A percentile compares a stretch with the other conserved stretches of the same genome.
These are phyloP conservation scores for Larimichthys crocea DNA, from an alignment of 2,113 vertebrate species.

Conservation along the genomic window DNA sequence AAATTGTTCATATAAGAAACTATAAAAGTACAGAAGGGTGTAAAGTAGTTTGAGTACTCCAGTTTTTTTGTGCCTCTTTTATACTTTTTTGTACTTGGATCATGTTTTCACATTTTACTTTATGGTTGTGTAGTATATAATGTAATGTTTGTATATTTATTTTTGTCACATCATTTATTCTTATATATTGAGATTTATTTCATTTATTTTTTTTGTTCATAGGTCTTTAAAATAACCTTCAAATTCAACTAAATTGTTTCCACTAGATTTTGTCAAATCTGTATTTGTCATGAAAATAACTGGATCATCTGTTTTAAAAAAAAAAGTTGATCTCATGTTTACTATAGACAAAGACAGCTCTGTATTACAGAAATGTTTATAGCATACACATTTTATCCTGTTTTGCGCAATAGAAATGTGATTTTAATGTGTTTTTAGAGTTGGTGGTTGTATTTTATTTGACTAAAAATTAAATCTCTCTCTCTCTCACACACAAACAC, in stretches of 20 bases:
- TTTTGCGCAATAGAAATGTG: neutral
- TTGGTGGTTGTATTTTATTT: conserved; percentile 9
- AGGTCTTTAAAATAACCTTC: neutral
- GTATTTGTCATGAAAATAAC: conserved; percentile 12
- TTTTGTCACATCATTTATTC: neutral
- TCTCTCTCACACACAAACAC: neutral
- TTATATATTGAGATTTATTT: neutral
- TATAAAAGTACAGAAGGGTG: too few relatives aligned
- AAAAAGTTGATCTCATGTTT: conserved; percentile 5
- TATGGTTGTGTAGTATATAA: neutral
- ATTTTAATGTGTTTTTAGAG: neutral
- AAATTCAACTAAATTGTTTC: neutral
- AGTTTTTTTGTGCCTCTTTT: too few relatives aligned
- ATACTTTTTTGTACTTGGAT: too few relatives aligned
- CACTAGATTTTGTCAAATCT: neutral
- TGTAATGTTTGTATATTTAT: neutral
- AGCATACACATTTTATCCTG: neutral
- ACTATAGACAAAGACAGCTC: conserved; percentile 7
- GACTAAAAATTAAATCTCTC: neutral
- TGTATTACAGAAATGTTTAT: neutral
- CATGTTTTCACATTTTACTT: too few relatives aligned
- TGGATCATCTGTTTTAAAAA: neutral
- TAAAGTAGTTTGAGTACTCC: too few relatives aligned
- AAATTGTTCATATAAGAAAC: too few relatives aligned
- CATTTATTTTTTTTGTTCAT: neutral